A percentile compares a stretch with the other conserved stretches of the same genome.
Conservation (phyloP, 2,888 invertebrate genomes). For the Epinotia demarniana region DNA sequence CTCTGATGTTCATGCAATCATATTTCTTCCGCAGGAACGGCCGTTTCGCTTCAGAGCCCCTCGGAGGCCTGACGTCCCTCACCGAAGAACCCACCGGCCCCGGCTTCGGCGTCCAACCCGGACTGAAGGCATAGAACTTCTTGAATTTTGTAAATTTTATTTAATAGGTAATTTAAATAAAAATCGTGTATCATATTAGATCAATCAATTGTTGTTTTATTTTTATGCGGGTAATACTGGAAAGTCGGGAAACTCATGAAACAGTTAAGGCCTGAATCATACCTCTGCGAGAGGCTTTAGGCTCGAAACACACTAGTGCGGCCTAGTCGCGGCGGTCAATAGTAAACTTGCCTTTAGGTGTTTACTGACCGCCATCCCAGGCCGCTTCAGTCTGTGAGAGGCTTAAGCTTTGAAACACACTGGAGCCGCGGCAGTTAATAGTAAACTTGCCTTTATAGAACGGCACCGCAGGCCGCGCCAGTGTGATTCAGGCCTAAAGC, state of each 20-base stretch:
- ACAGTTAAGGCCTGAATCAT: too few relatives aligned
- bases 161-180: conserved; percentile 76
- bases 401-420: too few relatives aligned
- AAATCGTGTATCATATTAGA: conserved; percentile 79
- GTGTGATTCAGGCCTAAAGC: too few relatives aligned
- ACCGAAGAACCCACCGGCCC: conserved; percentile 95
- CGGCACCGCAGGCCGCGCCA: too few relatives aligned
- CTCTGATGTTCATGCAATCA: neutral
- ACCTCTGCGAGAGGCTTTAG: too few relatives aligned
- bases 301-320: too few relatives aligned
- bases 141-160: conserved; percentile 58
- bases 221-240: conserved; percentile 31
- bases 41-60: conserved; percentile 96
- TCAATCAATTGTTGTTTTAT: conserved; percentile 50
- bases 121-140: conserved; percentile 62
- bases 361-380: too few relatives aligned
- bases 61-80: conserved; percentile 93
- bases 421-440: too few relatives aligned
- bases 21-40: conserved; percentile 88
- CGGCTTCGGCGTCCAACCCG: conserved; percentile 92
- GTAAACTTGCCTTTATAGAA: too few relatives aligned
- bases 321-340: too few relatives aligned
- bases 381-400: too few relatives aligned
- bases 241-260: neutral
- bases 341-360: too few relatives aligned